These are phyloP conservation scores for Trissolcus brochymenae DNA, from an alignment of 2,888 invertebrate genomes.

Conservation along the genomic window DNA sequence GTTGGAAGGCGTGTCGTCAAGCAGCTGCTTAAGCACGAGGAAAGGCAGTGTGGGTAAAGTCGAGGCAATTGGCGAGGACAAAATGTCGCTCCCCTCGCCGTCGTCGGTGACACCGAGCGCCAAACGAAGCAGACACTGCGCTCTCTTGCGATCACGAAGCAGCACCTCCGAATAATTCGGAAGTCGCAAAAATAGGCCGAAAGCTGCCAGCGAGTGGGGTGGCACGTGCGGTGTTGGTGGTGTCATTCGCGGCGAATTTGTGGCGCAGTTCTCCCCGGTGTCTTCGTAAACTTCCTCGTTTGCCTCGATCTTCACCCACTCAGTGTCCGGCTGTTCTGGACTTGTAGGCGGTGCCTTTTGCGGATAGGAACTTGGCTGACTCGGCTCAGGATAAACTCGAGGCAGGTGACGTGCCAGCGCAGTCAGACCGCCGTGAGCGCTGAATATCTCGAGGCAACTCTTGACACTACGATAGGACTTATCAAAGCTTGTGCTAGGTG, in stretches of 20 bases:
- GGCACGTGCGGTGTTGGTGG: slow-evolving; percentile 81
- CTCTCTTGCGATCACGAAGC: slow-evolving; percentile 88
- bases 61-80: slow-evolving; percentile 83
- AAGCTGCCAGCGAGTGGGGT: slow-evolving; percentile 93
- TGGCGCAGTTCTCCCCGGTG: slow-evolving; percentile 78
- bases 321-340: slow-evolving; percentile 77
- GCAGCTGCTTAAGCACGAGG: slow-evolving; percentile 85
- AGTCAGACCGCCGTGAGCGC: slow-evolving; percentile 91
- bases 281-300: slow-evolving; percentile 82
- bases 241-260: slow-evolving; percentile 77
- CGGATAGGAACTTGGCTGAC: slow-evolving; percentile 78
- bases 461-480: slow-evolving; percentile 68
- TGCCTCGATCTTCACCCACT: slow-evolving; percentile 81
- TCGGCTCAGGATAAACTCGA: slow-evolving; percentile 88
- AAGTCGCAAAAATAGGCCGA: slow-evolving; percentile 90
- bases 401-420: slow-evolving; percentile 92
- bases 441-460: slow-evolving; percentile 89
- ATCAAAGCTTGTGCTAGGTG: slow-evolving; percentile 5
- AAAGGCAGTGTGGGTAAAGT: slow-evolving; percentile 87
- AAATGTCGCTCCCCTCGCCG: slow-evolving; percentile 90
- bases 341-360: slow-evolving; percentile 78
- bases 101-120: slow-evolving; percentile 94
- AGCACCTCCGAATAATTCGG: slow-evolving; percentile 94
- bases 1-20: slow-evolving; percentile 85
- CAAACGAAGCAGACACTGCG: slow-evolving; percentile 89